Conservation (phyloP, 2,888 invertebrate species). For the Rhopalosiphum nymphaeae region DNA sequence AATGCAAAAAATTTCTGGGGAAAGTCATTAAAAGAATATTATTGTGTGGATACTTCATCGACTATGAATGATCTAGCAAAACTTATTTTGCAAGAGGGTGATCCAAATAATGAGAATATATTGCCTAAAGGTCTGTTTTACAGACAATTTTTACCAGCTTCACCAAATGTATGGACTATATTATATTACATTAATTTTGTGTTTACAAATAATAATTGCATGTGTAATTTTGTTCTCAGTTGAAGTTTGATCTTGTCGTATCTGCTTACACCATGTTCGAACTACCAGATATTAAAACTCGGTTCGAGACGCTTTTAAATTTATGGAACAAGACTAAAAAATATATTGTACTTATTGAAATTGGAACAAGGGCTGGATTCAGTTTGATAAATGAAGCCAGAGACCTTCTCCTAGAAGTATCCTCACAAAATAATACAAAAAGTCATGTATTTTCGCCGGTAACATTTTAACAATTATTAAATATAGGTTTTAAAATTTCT, state of each 20-base stretch:
- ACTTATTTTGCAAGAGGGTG: constrained; percentile 78
- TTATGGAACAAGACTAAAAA: constrained; percentile 89
- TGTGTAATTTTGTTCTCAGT: constrained; percentile 70
- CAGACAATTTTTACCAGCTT: constrained; percentile 85
- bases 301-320: constrained; percentile 80
- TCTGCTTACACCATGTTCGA: constrained; percentile 87
- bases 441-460: constrained; percentile 84
- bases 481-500: constrained; percentile 47
- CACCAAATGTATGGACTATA: constrained; percentile 71
- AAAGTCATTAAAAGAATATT: constrained; percentile 82
- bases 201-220: constrained; percentile 46
- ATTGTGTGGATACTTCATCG: constrained; percentile 85
- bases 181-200: neutral
- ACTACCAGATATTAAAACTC: constrained; percentile 76
- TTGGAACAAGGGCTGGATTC: constrained; percentile 86
- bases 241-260: constrained; percentile 83
- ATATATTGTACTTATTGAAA: constrained; percentile 86
- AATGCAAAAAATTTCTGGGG: constrained; percentile 83
- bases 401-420: constrained; percentile 76
- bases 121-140: constrained; percentile 77
- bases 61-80: constrained; percentile 87
- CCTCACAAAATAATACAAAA: constrained; percentile 68
- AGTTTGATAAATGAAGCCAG: constrained; percentile 85
- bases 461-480: constrained; percentile 69
- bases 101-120: constrained; percentile 76